A percentile compares a stretch with the other conserved stretches of the same genome.
Conservation (phyloP, 1,140 invertebrate species). For the Daktulosphaira vitifoliae region DNA sequence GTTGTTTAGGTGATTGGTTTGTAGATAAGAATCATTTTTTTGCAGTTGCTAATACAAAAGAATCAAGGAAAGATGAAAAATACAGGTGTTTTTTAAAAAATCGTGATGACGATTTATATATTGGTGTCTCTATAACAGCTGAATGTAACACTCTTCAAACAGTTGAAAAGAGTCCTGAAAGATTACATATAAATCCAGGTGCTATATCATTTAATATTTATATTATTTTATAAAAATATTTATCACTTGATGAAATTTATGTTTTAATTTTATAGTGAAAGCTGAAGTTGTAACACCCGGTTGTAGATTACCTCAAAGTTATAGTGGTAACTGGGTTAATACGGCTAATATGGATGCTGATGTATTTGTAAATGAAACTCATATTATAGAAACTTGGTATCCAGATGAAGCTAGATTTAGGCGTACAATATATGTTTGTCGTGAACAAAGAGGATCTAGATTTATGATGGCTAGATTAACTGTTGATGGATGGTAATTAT, state of each 20-base stretch:
- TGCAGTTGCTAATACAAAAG: slow-evolving; percentile 87
- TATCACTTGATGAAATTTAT: slow-evolving; percentile 9
- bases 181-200: slow-evolving; percentile 76
- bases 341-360: slow-evolving; percentile 93
- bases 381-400: slow-evolving; percentile 89
- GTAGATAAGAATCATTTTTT: slow-evolving; percentile 91
- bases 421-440: slow-evolving; percentile 88
- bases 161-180: slow-evolving; percentile 84
- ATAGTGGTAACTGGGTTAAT: slow-evolving; percentile 91
- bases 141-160: slow-evolving; percentile 87
- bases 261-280: slow-evolving; percentile 52
- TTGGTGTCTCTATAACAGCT: slow-evolving; percentile 82
- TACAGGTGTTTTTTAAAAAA: slow-evolving; percentile 89
- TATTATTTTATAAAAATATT: slow-evolving; percentile 35
- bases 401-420: slow-evolving; percentile 82
- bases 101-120: slow-evolving; percentile 83
- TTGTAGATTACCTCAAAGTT: slow-evolving; percentile 86
- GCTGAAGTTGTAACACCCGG: slow-evolving; percentile 79
- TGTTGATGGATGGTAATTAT: slow-evolving; percentile 87
- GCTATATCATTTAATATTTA: slow-evolving; percentile 41
- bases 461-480: slow-evolving; percentile 88
- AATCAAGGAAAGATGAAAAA: slow-evolving; percentile 86
- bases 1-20: slow-evolving; percentile 91
- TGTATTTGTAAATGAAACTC: slow-evolving; percentile 88
- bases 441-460: slow-evolving; percentile 73